Evolutionary conservation across 2,888 invertebrate genomes (phyloP).

Genomic region (Gnatocerus cornutus): DNA sequence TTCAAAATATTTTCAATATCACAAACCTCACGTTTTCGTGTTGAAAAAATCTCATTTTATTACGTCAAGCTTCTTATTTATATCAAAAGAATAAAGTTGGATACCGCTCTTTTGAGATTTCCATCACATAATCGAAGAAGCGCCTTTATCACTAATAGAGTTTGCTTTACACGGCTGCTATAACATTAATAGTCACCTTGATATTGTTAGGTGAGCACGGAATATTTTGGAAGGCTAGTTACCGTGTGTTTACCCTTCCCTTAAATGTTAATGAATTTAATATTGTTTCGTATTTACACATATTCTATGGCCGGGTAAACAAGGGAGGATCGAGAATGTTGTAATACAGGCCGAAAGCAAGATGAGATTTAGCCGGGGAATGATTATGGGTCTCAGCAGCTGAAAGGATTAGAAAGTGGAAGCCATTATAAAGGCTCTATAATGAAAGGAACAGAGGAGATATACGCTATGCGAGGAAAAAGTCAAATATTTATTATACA

Average conservation of each 20-base stretch:
- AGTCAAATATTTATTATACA: constrained; percentile 19
- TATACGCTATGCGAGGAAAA: constrained; percentile 13
- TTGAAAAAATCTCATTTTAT: constrained; percentile 7
- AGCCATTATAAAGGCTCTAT: constrained; percentile 33
- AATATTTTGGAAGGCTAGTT: constrained; percentile 41
- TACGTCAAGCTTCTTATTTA: constrained; percentile 13
- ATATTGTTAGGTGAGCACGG: constrained; percentile 12
- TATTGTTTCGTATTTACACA: constrained; percentile 47
- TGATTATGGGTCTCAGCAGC: constrained; percentile 42
- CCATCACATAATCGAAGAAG: background rate
- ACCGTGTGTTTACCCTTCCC: constrained; percentile 33
- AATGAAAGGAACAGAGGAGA: constrained; percentile 32
- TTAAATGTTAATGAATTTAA: constrained; percentile 49
- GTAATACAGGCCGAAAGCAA: constrained; percentile 32
- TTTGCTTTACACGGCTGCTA: constrained; percentile 3
- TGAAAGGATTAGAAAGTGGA: constrained; percentile 51
- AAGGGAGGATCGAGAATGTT: constrained; percentile 36
- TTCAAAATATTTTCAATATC: constrained; percentile 11
- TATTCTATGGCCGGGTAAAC: constrained; percentile 45
- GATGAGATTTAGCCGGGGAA: constrained; percentile 48
- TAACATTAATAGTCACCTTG: constrained; percentile 13
- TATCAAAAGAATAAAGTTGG: background rate
- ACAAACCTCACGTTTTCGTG: background rate
- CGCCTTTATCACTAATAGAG: constrained; percentile 2
- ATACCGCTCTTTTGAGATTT: background rate